A percentile compares a stretch with the other conserved stretches of the same genome.
These are phyloP conservation scores for Drosophila triauraria DNA, from an alignment of 1,140 invertebrate species.

Conservation along the genomic window DNA sequence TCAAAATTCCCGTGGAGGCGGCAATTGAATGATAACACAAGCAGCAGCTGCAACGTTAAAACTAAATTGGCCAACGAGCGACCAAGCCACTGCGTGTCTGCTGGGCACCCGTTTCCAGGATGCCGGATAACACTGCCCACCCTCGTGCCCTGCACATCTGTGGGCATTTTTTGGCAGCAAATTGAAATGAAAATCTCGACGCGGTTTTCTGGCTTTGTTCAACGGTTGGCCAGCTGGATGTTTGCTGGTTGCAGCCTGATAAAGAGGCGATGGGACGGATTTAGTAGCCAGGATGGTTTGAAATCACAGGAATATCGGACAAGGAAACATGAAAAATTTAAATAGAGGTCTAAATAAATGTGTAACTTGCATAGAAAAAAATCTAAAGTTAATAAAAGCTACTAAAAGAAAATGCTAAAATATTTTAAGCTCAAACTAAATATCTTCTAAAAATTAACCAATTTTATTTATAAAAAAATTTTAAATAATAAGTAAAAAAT, in stretches of 20 bases:
- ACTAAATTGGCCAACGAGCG: slow-evolving; percentile 71
- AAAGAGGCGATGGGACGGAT: slow-evolving; percentile 45
- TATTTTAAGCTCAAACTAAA: too few species aligned
- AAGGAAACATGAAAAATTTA: background rate
- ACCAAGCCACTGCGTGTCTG: slow-evolving; percentile 64
- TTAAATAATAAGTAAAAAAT: too few species aligned
- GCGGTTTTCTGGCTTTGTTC: slow-evolving; percentile 70
- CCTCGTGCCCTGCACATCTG: background rate
- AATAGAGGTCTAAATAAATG: too few species aligned
- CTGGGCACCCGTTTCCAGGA: slow-evolving; percentile 16
- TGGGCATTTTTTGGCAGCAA: slow-evolving; percentile 62
- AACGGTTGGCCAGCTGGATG: slow-evolving; percentile 29
- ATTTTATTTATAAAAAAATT: background rate
- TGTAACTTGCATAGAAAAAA: too few species aligned
- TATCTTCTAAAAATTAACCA: background rate
- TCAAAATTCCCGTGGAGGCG: slow-evolving; percentile 61
- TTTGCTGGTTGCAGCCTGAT: slow-evolving; percentile 46
- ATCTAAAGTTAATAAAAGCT: too few species aligned
- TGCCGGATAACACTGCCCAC: background rate
- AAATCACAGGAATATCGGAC: background rate
- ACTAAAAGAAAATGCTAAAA: too few species aligned
- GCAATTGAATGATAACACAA: slow-evolving; percentile 77
- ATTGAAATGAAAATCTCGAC: slow-evolving; percentile 77
- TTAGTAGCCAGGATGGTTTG: background rate
- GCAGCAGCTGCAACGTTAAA: slow-evolving; percentile 63